phyloP scores from a whole-genome alignment of 1,140 invertebrate species.

The Pemphigus obesinymphae region DNA sequence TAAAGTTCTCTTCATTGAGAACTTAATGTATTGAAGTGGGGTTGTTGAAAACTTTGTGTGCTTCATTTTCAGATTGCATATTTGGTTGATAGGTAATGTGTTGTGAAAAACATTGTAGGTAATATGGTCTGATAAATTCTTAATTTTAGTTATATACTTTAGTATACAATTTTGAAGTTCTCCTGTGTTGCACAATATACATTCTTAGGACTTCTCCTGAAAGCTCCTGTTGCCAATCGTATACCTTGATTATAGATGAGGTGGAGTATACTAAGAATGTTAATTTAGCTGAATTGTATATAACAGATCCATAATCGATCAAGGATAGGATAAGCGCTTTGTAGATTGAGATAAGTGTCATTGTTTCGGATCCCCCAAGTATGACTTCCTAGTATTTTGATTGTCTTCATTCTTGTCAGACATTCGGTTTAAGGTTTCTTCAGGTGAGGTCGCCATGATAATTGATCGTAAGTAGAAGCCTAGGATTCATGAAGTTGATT shows the following conservation, averaged over 20 bases:
- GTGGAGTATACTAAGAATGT: too few species aligned
- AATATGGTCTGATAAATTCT: too few species aligned
- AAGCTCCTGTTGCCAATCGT: background rate
- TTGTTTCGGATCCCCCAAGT: too few species aligned
- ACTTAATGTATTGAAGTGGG: too few species aligned
- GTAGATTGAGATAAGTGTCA: background rate
- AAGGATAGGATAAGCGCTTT: background rate
- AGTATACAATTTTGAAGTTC: background rate
- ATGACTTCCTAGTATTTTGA: background rate
- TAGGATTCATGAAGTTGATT: background rate
- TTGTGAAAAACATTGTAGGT: too few species aligned
- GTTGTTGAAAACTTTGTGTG: too few species aligned
- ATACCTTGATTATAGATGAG: conserved; percentile 1
- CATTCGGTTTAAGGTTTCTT: background rate
- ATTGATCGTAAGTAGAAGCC: background rate
- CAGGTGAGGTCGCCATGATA: conserved; percentile 2
- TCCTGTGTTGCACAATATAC: background rate
- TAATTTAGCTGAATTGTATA: background rate
- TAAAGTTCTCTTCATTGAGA: too few species aligned
- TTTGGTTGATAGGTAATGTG: too few species aligned
- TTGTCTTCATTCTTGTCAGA: background rate
- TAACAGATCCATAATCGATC: background rate
- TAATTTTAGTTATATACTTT: background rate
- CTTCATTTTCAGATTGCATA: too few species aligned
- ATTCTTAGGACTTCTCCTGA: background rate